Conservation (phyloP, 2,113 vertebrate genomes). For the Petrocephalus zakoni region DNA sequence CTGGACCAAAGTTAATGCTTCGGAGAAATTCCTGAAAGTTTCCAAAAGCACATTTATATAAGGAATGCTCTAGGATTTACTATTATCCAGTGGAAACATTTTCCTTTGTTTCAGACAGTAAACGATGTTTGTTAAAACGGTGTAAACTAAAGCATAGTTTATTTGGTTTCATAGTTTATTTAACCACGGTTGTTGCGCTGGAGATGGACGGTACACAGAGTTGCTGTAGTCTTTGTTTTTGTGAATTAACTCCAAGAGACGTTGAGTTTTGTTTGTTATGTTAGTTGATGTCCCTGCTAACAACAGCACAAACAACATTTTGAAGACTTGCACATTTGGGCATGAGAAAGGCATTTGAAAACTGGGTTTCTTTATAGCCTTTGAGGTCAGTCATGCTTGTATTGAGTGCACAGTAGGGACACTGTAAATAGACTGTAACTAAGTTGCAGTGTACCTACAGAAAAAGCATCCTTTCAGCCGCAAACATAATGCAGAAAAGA, state of each 20-base stretch:
- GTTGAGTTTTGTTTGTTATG: not conserved
- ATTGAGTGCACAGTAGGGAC: not conserved
- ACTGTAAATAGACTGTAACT: not conserved
- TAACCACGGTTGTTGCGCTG: not conserved
- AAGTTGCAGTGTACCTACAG: not conserved
- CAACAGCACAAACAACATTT: not conserved
- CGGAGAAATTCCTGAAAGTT: slow-evolving; percentile 18
- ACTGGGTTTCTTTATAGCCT: not conserved
- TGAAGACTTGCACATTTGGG: not conserved
- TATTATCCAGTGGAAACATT: not conserved
- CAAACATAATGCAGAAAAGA: not conserved
- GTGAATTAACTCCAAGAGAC: not conserved
- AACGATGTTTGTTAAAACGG: not conserved
- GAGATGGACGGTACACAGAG: not conserved
- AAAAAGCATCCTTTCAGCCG: not conserved
- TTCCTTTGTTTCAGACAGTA: not conserved
- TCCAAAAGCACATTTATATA: slow-evolving; percentile 3
- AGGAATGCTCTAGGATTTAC: not conserved
- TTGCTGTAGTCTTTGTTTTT: not conserved
- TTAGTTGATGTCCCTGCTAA: not conserved
- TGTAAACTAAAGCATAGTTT: not conserved
- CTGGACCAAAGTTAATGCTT: slow-evolving; percentile 23
- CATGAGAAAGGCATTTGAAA: not conserved
- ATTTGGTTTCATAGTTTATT: not conserved
- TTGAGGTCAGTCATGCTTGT: not conserved